Evolutionary conservation across 2,888 invertebrate genomes (phyloP).

Genomic region (Epicampocera succincta): DNA sequence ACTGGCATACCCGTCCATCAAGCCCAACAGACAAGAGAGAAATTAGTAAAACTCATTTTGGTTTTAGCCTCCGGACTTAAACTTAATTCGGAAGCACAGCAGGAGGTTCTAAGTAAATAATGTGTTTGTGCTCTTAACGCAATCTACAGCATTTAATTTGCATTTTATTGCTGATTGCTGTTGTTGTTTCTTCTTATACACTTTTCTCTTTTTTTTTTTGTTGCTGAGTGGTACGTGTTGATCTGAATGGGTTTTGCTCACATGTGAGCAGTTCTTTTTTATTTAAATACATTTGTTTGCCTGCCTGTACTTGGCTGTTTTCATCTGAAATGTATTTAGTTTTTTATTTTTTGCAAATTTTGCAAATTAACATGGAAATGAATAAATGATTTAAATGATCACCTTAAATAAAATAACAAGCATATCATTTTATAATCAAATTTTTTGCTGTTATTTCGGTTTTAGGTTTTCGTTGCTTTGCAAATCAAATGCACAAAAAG

Average conservation of each 20-base stretch:
- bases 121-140: conserved; percentile 76
- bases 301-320: conserved; percentile 26
- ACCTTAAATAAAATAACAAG: conserved; percentile 66
- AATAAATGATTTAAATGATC: conserved; percentile 69
- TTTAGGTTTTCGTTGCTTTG: conserved; percentile 1
- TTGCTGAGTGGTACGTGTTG: conserved; percentile 62
- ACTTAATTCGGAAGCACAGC: conserved; percentile 89
- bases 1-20: conserved; percentile 72
- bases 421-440: conserved; percentile 69
- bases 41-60: conserved; percentile 82
- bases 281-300: conserved; percentile 52
- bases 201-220: conserved; percentile 12
- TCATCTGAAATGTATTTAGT: conserved; percentile 38
- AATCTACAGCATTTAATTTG: conserved; percentile 80
- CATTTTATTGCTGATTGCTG: conserved; percentile 77
- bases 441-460: conserved; percentile 25
- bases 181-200: conserved; percentile 6
- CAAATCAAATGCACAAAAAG: not conserved
- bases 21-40: conserved; percentile 76
- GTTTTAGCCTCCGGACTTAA: conserved; percentile 87
- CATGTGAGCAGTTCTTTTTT: conserved; percentile 32
- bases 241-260: conserved; percentile 35
- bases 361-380: conserved; percentile 65
- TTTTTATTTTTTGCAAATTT: conserved; percentile 30
- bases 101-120: conserved; percentile 84